These are phyloP conservation scores for Bembecia ichneumoniformis DNA, from an alignment of 2,888 invertebrate genomes.

Conservation along the genomic window DNA sequence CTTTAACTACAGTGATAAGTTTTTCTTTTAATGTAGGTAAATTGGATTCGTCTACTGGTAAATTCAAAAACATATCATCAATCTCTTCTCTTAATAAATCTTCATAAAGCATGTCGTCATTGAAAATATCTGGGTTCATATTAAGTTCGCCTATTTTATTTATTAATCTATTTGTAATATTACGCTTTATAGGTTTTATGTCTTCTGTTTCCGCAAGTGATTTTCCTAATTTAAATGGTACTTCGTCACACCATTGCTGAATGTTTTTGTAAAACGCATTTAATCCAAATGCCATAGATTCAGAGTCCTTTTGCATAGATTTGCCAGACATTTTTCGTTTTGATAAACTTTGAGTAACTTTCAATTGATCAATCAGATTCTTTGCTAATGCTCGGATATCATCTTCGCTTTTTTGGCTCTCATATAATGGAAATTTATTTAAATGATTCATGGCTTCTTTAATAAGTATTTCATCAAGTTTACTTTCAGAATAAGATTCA, in stretches of 20 bases:
- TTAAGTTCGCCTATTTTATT: conserved; percentile 34
- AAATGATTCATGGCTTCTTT: conserved; percentile 16
- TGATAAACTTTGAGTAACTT: conserved; percentile 14
- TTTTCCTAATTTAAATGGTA: conserved; percentile 17
- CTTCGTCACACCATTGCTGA: conserved; percentile 22
- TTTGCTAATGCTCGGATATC: conserved; percentile 11
- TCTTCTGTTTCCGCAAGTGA: conserved; percentile 16
- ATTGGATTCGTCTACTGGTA: conserved; percentile 16
- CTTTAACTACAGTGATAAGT: conserved; percentile 22
- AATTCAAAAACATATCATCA: conserved; percentile 19
- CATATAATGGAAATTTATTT: conserved; percentile 12
- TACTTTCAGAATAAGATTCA: not conserved
- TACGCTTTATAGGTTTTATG: conserved; percentile 21
- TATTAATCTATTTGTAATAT: conserved; percentile 22
- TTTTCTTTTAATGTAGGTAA: conserved; percentile 18
- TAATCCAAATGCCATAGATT: not conserved
- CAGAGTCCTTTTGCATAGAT: not conserved
- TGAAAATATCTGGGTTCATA: conserved; percentile 31
- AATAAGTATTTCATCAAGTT: conserved; percentile 12
- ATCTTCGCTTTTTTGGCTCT: not conserved
- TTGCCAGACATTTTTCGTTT: conserved; percentile 1
- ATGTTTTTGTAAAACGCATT: conserved; percentile 9
- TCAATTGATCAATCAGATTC: conserved; percentile 16
- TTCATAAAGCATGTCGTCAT: conserved; percentile 31
- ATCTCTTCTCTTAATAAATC: conserved; percentile 31